These are phyloP conservation scores for Tryphoninae sp. DNA, from an alignment of 2,888 invertebrate species.

Conservation along the genomic window DNA sequence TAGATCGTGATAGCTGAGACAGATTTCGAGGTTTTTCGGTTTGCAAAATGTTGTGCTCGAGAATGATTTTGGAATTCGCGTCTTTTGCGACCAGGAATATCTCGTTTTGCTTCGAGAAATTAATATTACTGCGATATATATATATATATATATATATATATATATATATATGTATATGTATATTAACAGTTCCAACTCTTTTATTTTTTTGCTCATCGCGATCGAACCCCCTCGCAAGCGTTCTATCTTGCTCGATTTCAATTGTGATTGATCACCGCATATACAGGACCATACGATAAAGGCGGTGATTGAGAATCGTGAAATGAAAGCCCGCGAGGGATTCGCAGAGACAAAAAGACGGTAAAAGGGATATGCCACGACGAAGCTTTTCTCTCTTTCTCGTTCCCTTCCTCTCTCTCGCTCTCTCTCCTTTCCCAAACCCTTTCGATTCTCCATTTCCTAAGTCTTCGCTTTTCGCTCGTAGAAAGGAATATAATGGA, in stretches of 20 bases:
- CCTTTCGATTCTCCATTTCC: conserved; percentile 55
- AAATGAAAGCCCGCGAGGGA: conserved; percentile 74
- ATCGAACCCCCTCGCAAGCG: conserved; percentile 59
- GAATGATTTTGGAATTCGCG: conserved; percentile 27
- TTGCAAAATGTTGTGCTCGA: conserved; percentile 3
- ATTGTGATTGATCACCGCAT: conserved; percentile 79
- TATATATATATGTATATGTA: not conserved
- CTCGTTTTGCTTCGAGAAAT: conserved; percentile 32
- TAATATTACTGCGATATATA: not conserved
- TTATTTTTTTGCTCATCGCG: conserved; percentile 15
- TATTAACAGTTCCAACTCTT: conserved; percentile 32
- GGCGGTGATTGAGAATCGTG: conserved; percentile 78
- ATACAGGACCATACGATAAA: conserved; percentile 46
- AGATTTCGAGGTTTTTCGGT: conserved; percentile 27
- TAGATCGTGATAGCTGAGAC: conserved; percentile 29
- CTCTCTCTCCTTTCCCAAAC: conserved; percentile 50
- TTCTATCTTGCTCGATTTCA: conserved; percentile 74
- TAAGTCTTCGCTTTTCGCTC: conserved; percentile 38
- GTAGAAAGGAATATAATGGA: conserved; percentile 74
- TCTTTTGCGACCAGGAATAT: conserved; percentile 31
- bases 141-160: not conserved
- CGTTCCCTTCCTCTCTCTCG: conserved; percentile 63
- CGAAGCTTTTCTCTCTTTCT: conserved; percentile 62
- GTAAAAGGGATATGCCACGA: conserved; percentile 48
- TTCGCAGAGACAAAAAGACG: conserved; percentile 76